Evolutionary conservation across 2,888 invertebrate genomes (phyloP).

Genomic region (Tipula helvola): DNA sequence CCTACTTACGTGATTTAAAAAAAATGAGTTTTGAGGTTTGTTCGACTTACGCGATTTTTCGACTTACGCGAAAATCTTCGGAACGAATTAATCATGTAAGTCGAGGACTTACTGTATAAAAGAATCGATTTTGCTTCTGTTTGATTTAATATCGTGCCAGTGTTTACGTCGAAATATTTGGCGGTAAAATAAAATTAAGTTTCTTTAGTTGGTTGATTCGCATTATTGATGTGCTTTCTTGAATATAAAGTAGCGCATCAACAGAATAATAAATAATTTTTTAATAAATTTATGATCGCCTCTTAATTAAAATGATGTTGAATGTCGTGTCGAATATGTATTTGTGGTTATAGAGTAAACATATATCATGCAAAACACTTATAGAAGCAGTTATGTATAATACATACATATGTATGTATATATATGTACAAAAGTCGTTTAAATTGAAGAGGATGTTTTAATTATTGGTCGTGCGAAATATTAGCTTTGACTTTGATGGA

Average conservation of each 20-base stretch:
- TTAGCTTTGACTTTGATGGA: not conserved
- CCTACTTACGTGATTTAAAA: too few relatives aligned
- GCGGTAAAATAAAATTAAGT: not conserved
- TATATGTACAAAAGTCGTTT: not conserved
- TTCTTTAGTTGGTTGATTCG: not conserved
- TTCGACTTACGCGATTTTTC: too few relatives aligned
- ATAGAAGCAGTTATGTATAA: not conserved
- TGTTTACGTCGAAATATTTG: not conserved
- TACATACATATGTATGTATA: not conserved
- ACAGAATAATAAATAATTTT: not conserved
- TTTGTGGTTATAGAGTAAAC: not conserved
- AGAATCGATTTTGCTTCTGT: not conserved
- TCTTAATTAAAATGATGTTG: not conserved
- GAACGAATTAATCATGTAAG: too few relatives aligned
- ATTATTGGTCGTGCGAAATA: not conserved
- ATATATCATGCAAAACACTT: not conserved
- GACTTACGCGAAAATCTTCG: too few relatives aligned
- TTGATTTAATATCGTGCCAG: not conserved
- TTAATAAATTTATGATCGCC: not conserved
- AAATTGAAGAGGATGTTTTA: not conserved
- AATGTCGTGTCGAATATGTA: not conserved
- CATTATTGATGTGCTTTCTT: not conserved
- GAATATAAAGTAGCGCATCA: not conserved
- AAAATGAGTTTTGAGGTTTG: too few relatives aligned
- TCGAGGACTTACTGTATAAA: too few relatives aligned